A percentile compares a stretch with the other conserved stretches of the same genome.
These are phyloP conservation scores for Actenoides hombroni DNA, from an alignment of 2,113 vertebrate species.

Conservation along the genomic window DNA sequence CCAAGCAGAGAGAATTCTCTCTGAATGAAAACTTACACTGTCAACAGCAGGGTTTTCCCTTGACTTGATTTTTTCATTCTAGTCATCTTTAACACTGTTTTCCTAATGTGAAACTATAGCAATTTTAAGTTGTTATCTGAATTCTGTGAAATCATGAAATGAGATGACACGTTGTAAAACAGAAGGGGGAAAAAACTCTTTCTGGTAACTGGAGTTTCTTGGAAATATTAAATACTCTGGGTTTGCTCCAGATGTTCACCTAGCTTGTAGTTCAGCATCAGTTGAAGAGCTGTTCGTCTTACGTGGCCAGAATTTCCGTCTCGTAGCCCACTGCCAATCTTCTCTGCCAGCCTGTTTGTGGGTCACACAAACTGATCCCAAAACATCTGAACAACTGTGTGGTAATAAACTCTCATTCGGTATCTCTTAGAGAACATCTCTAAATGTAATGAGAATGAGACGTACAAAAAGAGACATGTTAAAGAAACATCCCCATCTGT, in stretches of 20 bases:
- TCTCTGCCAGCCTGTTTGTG: background rate
- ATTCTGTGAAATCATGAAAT: constrained; percentile 9
- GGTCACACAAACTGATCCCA: background rate
- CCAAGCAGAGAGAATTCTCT: background rate
- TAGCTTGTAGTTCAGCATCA: background rate
- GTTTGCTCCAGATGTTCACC: constrained; percentile 4
- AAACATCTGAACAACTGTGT: background rate
- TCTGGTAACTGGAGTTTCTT: background rate
- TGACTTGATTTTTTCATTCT: background rate
- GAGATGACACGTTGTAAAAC: background rate
- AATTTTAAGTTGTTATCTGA: background rate
- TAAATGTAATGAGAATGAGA: background rate
- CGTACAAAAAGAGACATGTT: background rate
- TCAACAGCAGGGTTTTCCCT: background rate
- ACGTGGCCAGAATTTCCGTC: background rate
- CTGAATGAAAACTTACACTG: background rate
- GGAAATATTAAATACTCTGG: background rate
- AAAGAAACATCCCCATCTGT: background rate
- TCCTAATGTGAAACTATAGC: background rate
- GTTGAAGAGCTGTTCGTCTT: background rate
- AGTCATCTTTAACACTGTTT: background rate
- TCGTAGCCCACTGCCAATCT: background rate
- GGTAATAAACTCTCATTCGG: background rate
- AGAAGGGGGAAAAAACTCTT: background rate
- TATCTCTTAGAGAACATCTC: background rate